Evolutionary conservation across 2,797 vertebrate genomes (phyloP), one percentile per base, ranked within the genome.

Genomic region (Naso thynnoides): DNA sequence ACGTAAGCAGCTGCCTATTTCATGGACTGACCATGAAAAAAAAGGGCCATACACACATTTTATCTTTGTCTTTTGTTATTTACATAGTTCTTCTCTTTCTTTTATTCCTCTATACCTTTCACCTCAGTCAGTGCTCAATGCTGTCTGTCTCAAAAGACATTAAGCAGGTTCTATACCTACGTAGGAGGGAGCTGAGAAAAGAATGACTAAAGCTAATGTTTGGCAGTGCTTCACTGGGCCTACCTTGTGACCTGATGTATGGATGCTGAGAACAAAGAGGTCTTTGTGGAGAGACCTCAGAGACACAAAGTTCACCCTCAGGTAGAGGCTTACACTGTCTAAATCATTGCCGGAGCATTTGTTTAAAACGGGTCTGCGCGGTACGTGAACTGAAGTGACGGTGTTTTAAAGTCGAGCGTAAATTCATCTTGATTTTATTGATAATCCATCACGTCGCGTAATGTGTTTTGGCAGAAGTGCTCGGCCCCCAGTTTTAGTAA

Each of bases 1-100:
- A 81, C 86, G 77, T 95, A 95, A 94, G 95, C 94, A 94, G 88
- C 90, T 90, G 89, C 88, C 82, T 89, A 93, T 92, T 94, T 73
- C 84, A 73, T 75, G 88, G 74, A 75, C 91, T 91, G 92, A 92
- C 90, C 88, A 82, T 70, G 72, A 80, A 86, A 87, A 83, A 92
- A 90, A 82, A 84, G n/a, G 76, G 72, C 31, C 83, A 88, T 93
- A 78, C 84, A 89, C 74, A 70, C 87, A 63, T 85, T 90, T 86
- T 79, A 81, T 90, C 83, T 87, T 81, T 88, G 79, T 39, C n/a
- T 66, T 85, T 92, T 90, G 85, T 86, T 91, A 70, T 84, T 82
- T 70, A 88, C 80, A 85, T 83, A 90, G 55, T 90, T 88, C 76
- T 65, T 90, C 75, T 77, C 87, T 81, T 77, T 77, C 75, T 70